Base-by-base conservation (phyloP, 2,888 invertebrate genomes). In the Tryphoninae sp. region DNA sequence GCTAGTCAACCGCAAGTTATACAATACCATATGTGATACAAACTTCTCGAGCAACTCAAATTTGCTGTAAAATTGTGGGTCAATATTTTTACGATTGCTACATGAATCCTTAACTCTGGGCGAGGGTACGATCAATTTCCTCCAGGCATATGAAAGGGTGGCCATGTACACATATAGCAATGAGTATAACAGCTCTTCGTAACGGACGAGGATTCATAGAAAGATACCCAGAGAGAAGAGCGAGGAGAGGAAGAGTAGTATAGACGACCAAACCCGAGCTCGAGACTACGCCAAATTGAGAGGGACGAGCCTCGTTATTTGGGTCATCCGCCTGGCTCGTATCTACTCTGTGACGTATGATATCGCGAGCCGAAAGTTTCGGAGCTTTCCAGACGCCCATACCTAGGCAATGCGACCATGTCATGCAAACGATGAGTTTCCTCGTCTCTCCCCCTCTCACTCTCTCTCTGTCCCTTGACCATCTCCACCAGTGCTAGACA, bases 281-380 rank as follows among this genome's bases (percentile, higher is more conserved):
- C 73, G 77, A 45, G 45, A 19, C 45, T 62, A 62, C 45, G 69
- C 73, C 64, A 71, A 81, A 81, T 71, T 78, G 78, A 71, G 78
- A 77, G 68, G 68, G 53, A 78, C 74, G 78, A 81, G 78, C 69
- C 71, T 65, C 78, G 78, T 71, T 81, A 75, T 81, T 78, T 78
- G 78, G 78, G 78, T 81, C 81, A 81, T 74, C 81, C 77, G 67
- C 62, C 78, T 73, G 69, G 59, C 49, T 67, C 74, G 69, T 78
- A 74, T 67, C 67, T 75, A 49, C 67, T 49, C 74, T 69, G 45
- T 59, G 71, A 80, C 75, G 75, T 75, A 65, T 40, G 69, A 78
- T 74, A 81, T 81, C 78, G 64, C 69, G 53, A 55, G 74, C 49
- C 58, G 61, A 78, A 78, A 67, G 67, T 72, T 77, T 77, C 62